Evolutionary conservation across 1,140 invertebrate species (phyloP), one percentile per base, ranked within the genome.

Genomic region (Pomacea maculata): DNA sequence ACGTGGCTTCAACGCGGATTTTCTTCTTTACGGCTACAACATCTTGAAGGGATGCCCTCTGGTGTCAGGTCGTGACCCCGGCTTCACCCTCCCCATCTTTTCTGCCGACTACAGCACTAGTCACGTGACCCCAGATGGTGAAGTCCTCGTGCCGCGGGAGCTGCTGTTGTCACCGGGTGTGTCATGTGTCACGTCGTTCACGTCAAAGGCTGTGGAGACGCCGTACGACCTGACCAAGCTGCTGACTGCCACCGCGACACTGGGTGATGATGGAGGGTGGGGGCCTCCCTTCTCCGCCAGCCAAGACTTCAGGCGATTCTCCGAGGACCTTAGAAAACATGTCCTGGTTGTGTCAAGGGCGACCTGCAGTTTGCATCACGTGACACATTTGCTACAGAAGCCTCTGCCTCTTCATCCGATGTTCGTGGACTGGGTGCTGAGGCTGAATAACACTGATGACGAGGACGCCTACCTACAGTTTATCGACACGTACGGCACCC

Each of bases 31-130:
- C 45, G 78, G 78, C 70, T 80, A 80, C 57, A 80, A 80, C 70
- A 52, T 57, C 17, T 45, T 80, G 54, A 34, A 45, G 21, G 78
- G 78, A 19, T 80, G 17, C 29, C 78, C 78, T 29, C 70, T 80
- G 9, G 78, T 68, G 19, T 45, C 55, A 29, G 78, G 78, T 25
- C 78, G 55, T 29, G 78, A 80, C 55, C 78, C 78, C 12, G 78
- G 78, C 14, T 80, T 80, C 57, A 80, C 68, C 12, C 71, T 57
- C 78, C 78, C 68, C 21, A 80, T 80, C 21, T 80, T 80, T 80
- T 10, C 45, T 63, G 68, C 78, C 15, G 70, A 80, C 45, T 73
- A 81, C 77, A 11, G 57, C 64, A 0, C 2, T 45, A 6, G 34
- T 45, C 34, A 45, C 34, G 34, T 45, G 34, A 45, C 34, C 34